Conservation (phyloP, 2,888 invertebrate genomes). For the Ochropleura plecta region DNA sequence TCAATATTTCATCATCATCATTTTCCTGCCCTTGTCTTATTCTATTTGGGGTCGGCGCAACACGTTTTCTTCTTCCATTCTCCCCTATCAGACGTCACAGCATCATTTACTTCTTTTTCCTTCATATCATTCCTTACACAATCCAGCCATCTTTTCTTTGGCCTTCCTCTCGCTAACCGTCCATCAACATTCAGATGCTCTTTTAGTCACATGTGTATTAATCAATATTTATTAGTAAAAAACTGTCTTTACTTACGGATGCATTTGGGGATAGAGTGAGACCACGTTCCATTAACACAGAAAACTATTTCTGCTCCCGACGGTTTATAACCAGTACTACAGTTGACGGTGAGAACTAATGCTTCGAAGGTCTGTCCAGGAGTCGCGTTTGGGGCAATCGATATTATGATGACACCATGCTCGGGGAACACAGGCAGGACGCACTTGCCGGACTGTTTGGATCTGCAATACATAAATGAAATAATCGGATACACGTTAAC, state of each 20-base stretch:
- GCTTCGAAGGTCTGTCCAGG: constrained; percentile 72
- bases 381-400: constrained; percentile 63
- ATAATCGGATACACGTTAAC: not conserved
- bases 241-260: constrained; percentile 62
- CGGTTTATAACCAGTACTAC: constrained; percentile 73
- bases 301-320: constrained; percentile 56
- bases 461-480: constrained; percentile 52
- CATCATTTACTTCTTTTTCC: no score
- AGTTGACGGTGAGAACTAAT: constrained; percentile 73
- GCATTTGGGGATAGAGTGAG: constrained; percentile 61
- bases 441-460: constrained; percentile 70
- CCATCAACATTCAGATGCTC: no score
- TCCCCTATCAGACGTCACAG: no score
- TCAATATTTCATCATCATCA: no score
- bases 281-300: constrained; percentile 77
- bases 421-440: constrained; percentile 74
- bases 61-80: no score
- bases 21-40: no score
- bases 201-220: no score
- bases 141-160: no score
- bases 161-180: no score
- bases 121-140: no score
- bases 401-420: constrained; percentile 73
- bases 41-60: no score
- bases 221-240: not conserved